Evolutionary conservation across 1,140 invertebrate genomes (phyloP).

Genomic region (Euwallacea fornicatus): DNA sequence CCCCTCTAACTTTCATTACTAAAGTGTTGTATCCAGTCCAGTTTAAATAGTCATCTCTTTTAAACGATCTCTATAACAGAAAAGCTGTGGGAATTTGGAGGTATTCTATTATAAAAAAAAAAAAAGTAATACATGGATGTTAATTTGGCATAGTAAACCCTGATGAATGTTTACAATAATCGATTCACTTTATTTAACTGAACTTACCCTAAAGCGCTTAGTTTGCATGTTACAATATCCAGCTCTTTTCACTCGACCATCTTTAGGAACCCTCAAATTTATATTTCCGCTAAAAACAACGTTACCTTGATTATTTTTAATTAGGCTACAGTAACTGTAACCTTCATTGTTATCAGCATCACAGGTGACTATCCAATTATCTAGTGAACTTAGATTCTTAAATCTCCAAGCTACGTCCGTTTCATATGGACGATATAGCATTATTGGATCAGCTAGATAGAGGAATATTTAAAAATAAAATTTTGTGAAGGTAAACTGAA

Average conservation of each 20-base stretch:
- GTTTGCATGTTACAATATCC: slow-evolving; percentile 81
- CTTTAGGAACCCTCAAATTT: slow-evolving; percentile 68
- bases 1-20: slow-evolving; percentile 82
- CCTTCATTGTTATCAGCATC: slow-evolving; percentile 84
- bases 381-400: slow-evolving; percentile 61
- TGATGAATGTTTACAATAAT: background rate
- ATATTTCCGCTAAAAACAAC: slow-evolving; percentile 73
- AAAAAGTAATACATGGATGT: too few species aligned
- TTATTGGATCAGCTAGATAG: slow-evolving; percentile 58
- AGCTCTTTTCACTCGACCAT: slow-evolving; percentile 71
- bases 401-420: slow-evolving; percentile 72
- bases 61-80: slow-evolving; percentile 76
- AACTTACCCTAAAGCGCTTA: slow-evolving; percentile 61
- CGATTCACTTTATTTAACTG: background rate
- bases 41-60: slow-evolving; percentile 66
- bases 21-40: slow-evolving; percentile 83
- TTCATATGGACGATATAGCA: slow-evolving; percentile 63
- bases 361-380: slow-evolving; percentile 72
- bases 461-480: background rate
- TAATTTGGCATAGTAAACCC: background rate
- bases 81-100: too few species aligned
- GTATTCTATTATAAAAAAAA: too few species aligned
- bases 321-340: slow-evolving; percentile 68
- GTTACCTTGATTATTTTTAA: slow-evolving; percentile 67
- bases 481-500: background rate